Percentiles rank a stretch among this genome's conserved stretches.
Evolutionary conservation across 2,797 vertebrate species (phyloP).

Genomic region (Pseudochromis fuscus): DNA sequence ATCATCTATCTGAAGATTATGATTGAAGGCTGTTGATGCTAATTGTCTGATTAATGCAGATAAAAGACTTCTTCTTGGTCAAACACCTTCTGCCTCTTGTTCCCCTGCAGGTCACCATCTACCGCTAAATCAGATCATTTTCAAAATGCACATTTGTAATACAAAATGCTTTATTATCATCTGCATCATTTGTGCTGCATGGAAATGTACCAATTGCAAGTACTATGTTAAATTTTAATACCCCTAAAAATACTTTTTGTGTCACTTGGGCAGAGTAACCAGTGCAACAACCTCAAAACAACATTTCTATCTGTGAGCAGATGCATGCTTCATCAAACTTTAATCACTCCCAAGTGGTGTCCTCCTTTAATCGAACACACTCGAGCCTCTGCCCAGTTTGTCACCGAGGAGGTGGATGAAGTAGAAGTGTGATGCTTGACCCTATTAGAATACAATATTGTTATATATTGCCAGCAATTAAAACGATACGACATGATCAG

Average conservation of each 20-base stretch:
- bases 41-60: constrained; percentile 24
- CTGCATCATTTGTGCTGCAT: not conserved
- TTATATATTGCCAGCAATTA: constrained; percentile 29
- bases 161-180: not conserved
- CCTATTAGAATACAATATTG: constrained; percentile 31
- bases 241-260: constrained; percentile 32
- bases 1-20: constrained; percentile 37
- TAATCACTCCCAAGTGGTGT: constrained; percentile 67
- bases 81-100: constrained; percentile 11
- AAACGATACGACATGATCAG: constrained; percentile 28
- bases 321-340: constrained; percentile 69
- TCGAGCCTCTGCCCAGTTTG: constrained; percentile 49
- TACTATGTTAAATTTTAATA: not conserved
- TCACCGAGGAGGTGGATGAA: constrained; percentile 47
- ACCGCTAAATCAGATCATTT: too few relatives aligned
- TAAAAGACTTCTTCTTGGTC: constrained; percentile 23
- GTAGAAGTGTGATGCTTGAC: constrained; percentile 33
- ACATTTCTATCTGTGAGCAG: constrained; percentile 51
- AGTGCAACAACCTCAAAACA: constrained; percentile 34
- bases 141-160: constrained; percentile 2
- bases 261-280: constrained; percentile 40
- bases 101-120: constrained; percentile 23
- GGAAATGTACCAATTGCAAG: not conserved
- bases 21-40: constrained; percentile 37
- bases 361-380: constrained; percentile 64